Conservation (phyloP, 1,140 invertebrate genomes). For the Aphelinus certus region DNA sequence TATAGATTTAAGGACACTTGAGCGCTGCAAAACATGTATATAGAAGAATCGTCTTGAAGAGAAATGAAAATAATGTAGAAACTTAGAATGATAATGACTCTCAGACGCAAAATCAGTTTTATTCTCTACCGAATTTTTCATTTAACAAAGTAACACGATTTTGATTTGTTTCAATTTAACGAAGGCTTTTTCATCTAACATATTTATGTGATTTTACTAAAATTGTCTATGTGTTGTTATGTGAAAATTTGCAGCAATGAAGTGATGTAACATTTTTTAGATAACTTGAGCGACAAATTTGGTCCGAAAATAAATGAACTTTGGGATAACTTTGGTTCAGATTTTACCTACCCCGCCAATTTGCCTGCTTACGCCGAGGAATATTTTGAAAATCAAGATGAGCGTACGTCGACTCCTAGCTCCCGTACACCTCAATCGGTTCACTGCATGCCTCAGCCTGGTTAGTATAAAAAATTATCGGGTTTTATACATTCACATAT, state of each 20-base stretch:
- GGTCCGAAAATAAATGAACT: constrained; percentile 76
- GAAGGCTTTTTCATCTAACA: no score
- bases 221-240: constrained; percentile 1
- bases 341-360: constrained; percentile 78
- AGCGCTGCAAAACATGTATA: constrained; percentile 41
- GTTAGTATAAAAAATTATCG: constrained; percentile 57
- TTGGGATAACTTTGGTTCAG: constrained; percentile 76
- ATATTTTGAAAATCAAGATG: constrained; percentile 77
- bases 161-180: no score
- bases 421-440: constrained; percentile 58
- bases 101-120: no score
- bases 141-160: no score
- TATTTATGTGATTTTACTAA: neutral
- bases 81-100: no score
- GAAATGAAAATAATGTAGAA: neutral
- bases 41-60: neutral
- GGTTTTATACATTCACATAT: no score
- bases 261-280: constrained; percentile 57
- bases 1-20: constrained; percentile 37
- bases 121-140: no score
- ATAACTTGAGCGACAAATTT: constrained; percentile 78
- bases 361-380: constrained; percentile 78
- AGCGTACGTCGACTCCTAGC: constrained; percentile 57
- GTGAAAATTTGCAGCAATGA: constrained; percentile 47
- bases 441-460: constrained; percentile 79